Base-by-base conservation (phyloP, 1,140 invertebrate genomes). In the Polypedilum pembai region DNA sequence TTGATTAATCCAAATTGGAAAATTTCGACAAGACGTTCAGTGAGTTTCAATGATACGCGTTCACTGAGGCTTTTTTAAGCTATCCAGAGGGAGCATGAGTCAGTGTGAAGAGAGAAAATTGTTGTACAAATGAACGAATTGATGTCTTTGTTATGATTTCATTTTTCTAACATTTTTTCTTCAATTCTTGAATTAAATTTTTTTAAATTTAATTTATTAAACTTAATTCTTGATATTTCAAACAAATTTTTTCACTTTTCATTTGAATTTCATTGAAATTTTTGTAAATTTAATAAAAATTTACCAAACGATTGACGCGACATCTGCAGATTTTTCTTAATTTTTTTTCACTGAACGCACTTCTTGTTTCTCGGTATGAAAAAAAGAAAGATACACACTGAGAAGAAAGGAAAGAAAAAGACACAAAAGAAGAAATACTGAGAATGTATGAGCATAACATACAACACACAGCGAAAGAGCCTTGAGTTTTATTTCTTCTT, bases 31-130 rank as follows among this genome's bases (percentile, higher is more conserved):
- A 69, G 20, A 56, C 45, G 17, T 69, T 69, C 65, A 69, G 65
- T 69, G 65, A 69, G 17, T 69, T 69, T n/a, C 45, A 10, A 69
- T 69, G 65, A 21, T 69, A 18, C 65, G 65, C 65, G 65, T 69
- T 69, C 65, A 69, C 65, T 69, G 65, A 69, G 17, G 18, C 4
- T 20, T 21, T 20, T 20, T 20, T 69, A 18, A 10, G 8, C 8
- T 20, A 8, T 18, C 17, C 65, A 69, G 65, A 69, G 15, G 65
- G 65, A n/a, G 65, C 65, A 20, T 20, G 45, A 56, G 8, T 12
- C 45, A 10, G 17, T 20, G 65, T 21, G 7, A 10, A 20, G 45
- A 3, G n/a, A 15, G 45, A 56, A 56, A 56, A 56, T 15, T 56
- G 45, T 56, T 56, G 45, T 12, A 56, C 45, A 15, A 12, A 15